Percentiles rank a stretch among this genome's conserved stretches.
Conservation (phyloP, 2,113 vertebrate species). For the Chionis minor region DNA sequence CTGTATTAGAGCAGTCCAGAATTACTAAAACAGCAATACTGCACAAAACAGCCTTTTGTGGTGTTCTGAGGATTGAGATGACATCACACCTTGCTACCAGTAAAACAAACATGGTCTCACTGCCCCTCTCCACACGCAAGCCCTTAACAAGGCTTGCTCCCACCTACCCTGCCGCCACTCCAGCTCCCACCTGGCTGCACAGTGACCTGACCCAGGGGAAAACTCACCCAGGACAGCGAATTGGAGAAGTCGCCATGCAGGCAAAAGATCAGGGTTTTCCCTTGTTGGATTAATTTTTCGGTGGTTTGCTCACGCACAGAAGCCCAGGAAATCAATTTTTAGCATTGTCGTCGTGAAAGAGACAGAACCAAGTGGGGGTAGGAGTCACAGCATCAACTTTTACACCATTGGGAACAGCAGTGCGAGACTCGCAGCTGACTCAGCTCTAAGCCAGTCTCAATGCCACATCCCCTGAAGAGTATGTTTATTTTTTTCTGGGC, state of each 20-base stretch:
- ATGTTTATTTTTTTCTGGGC: neutral
- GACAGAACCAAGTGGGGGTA: neutral
- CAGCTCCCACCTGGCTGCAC: neutral
- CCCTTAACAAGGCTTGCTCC: neutral
- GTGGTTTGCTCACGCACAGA: neutral
- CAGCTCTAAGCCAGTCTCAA: neutral
- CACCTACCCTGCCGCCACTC: neutral
- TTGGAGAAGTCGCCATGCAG: fast-evolving
- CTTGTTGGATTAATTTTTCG: neutral
- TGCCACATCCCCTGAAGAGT: neutral
- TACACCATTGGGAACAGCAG: neutral
- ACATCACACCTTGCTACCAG: neutral
- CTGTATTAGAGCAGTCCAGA: neutral
- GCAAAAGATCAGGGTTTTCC: neutral
- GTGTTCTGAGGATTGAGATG: neutral
- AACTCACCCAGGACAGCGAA: neutral
- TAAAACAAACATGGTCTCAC: neutral
- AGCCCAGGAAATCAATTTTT: neutral
- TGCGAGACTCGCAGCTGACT: neutral
- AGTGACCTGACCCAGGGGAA: neutral
- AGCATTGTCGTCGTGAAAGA: neutral
- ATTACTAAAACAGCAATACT: fast-evolving
- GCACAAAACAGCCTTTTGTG: neutral
- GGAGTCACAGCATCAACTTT: neutral
- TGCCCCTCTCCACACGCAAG: fast-evolving